Percentiles rank a stretch among this genome's conserved stretches.
phyloP scores from a whole-genome alignment of 2,113 vertebrate genomes.

The Sula dactylatra region DNA sequence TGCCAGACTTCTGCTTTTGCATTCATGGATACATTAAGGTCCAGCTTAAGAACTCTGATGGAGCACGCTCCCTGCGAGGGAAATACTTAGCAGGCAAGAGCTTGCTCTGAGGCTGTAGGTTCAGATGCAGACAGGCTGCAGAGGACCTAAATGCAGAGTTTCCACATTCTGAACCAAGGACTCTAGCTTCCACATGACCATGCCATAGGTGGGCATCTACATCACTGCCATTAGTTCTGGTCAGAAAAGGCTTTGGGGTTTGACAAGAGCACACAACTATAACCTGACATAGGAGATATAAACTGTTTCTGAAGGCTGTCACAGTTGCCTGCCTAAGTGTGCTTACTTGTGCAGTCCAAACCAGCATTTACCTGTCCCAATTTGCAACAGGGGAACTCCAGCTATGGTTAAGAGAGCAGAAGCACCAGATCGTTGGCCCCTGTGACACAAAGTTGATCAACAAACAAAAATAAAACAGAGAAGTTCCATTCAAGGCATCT shows the following conservation, averaged over 20 bases:
- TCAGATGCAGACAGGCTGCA: background rate
- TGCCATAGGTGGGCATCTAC: background rate
- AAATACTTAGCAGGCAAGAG: background rate
- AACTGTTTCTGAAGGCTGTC: background rate
- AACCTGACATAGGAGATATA: background rate
- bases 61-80: background rate
- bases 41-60: background rate
- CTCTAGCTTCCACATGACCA: rapidly evolving
- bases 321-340: background rate
- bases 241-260: background rate
- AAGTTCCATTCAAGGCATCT: background rate
- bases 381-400: background rate
- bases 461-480: background rate
- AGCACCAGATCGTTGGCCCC: background rate
- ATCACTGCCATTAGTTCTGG: background rate
- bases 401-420: background rate
- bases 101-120: background rate
- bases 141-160: background rate
- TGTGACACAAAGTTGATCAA: background rate
- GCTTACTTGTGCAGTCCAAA: background rate
- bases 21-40: background rate
- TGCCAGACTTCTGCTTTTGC: background rate
- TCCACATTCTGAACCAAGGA: background rate
- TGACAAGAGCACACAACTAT: background rate
- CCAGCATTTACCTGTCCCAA: background rate